A percentile compares a stretch with the other conserved stretches of the same genome.
phyloP scores from a whole-genome alignment of 2,113 vertebrate species.

The Seriola aureovittata region DNA sequence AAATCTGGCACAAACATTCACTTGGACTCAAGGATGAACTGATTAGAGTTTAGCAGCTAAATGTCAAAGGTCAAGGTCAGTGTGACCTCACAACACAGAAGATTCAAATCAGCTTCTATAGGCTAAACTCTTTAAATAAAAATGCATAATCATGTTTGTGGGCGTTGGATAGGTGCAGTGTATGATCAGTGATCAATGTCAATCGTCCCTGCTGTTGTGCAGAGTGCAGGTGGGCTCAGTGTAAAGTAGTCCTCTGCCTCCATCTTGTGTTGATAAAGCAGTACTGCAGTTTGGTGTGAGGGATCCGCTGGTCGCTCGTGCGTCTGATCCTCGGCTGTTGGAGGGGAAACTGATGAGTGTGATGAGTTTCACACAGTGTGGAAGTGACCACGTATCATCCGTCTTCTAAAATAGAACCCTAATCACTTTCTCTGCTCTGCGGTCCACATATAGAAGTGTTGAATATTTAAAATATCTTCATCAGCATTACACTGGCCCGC shows the following conservation, averaged over 20 bases:
- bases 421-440: slow-evolving; percentile 14
- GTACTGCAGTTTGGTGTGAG: background rate
- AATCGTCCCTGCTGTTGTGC: too few relatives aligned
- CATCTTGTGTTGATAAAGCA: background rate
- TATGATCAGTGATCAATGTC: too few relatives aligned
- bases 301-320: background rate
- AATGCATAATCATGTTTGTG: too few relatives aligned
- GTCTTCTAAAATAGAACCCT: slow-evolving; percentile 36
- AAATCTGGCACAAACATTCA: too few relatives aligned
- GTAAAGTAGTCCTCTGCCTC: background rate
- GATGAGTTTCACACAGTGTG: background rate
- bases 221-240: too few relatives aligned
- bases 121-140: too few relatives aligned
- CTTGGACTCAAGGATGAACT: too few relatives aligned
- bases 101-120: too few relatives aligned
- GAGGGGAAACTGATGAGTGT: background rate
- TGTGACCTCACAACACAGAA: too few relatives aligned
- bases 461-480: slow-evolving; percentile 51
- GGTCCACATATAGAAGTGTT: slow-evolving; percentile 35
- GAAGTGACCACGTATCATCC: slow-evolving; percentile 20
- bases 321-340: background rate
- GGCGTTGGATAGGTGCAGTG: too few relatives aligned
- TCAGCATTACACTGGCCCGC: slow-evolving; percentile 5
- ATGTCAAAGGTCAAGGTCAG: too few relatives aligned
- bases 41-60: too few relatives aligned